Percentiles rank a stretch among this genome's conserved stretches.
Evolutionary conservation across 2,888 invertebrate genomes (phyloP).

Genomic region (Antheraea yamamai): DNA sequence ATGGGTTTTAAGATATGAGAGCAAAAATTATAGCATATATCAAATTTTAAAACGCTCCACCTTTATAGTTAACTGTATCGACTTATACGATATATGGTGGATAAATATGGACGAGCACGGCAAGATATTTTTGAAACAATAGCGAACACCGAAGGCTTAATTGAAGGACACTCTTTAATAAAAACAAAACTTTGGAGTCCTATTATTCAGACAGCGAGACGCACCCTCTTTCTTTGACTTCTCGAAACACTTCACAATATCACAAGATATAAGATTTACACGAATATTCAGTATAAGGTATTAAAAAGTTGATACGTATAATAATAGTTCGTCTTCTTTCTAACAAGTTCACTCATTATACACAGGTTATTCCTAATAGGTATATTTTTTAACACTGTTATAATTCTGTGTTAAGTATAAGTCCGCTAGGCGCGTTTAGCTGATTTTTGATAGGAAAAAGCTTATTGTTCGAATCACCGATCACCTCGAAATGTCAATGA

Average conservation of each 20-base stretch:
- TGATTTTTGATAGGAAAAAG: too few relatives aligned
- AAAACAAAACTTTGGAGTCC: background rate
- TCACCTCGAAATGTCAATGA: too few relatives aligned
- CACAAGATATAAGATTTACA: background rate
- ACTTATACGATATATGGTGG: background rate
- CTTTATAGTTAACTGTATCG: background rate
- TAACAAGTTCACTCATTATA: too few relatives aligned
- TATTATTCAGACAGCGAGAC: constrained; percentile 5
- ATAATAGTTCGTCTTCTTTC: background rate
- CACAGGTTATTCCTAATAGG: too few relatives aligned
- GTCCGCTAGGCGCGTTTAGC: too few relatives aligned
- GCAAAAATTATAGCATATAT: too few relatives aligned
- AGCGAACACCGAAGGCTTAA: background rate
- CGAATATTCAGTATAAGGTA: background rate
- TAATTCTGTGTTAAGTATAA: too few relatives aligned
- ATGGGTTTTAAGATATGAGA: too few relatives aligned
- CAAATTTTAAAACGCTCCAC: background rate
- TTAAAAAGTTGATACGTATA: constrained; percentile 1
- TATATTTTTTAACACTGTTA: too few relatives aligned
- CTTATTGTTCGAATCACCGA: too few relatives aligned
- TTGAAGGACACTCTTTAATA: constrained; percentile 9
- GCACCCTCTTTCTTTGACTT: background rate
- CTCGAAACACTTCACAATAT: background rate
- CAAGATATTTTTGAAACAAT: constrained; percentile 4
- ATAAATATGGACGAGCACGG: background rate